Evolutionary conservation across 2,797 vertebrate genomes (phyloP).

Genomic region (Champsocephalus esox): DNA sequence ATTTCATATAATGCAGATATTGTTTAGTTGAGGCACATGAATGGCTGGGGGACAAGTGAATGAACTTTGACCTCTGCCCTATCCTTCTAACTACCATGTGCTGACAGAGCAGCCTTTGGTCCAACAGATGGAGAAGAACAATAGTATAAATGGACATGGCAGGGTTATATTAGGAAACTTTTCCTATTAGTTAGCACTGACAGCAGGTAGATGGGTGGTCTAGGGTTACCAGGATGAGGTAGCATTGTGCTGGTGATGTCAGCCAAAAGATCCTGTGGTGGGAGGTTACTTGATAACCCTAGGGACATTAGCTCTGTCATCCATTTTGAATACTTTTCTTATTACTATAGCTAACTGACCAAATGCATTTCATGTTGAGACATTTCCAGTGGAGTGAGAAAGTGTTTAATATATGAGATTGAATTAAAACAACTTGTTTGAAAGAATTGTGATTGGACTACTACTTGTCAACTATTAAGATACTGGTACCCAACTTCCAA

Average conservation of each 20-base stretch:
- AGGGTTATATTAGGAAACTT: slow-evolving; percentile 35
- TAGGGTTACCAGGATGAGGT: slow-evolving; percentile 15
- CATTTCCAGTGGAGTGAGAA: neutral
- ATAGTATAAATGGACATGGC: slow-evolving; percentile 33
- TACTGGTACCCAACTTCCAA: neutral
- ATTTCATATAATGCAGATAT: slow-evolving; percentile 1
- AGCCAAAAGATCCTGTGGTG: slow-evolving; percentile 34
- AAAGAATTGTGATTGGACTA: neutral
- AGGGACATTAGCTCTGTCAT: neutral
- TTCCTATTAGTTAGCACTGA: slow-evolving; percentile 5
- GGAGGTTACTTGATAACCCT: neutral
- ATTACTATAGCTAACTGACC: neutral
- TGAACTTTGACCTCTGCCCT: slow-evolving; percentile 19
- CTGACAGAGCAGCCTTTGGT: slow-evolving; percentile 46
- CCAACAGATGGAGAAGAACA: slow-evolving; percentile 30
- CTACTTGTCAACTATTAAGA: neutral
- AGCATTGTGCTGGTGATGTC: neutral
- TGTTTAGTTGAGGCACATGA: neutral
- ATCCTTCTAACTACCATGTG: slow-evolving; percentile 18
- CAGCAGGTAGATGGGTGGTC: slow-evolving; percentile 16
- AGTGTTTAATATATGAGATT: neutral
- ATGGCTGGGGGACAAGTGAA: neutral
- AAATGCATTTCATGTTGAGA: neutral
- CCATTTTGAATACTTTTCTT: neutral
- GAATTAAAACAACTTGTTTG: neutral